Evolutionary conservation across 2,797 vertebrate genomes (phyloP).

Genomic region (Adrianichthys oophorus): DNA sequence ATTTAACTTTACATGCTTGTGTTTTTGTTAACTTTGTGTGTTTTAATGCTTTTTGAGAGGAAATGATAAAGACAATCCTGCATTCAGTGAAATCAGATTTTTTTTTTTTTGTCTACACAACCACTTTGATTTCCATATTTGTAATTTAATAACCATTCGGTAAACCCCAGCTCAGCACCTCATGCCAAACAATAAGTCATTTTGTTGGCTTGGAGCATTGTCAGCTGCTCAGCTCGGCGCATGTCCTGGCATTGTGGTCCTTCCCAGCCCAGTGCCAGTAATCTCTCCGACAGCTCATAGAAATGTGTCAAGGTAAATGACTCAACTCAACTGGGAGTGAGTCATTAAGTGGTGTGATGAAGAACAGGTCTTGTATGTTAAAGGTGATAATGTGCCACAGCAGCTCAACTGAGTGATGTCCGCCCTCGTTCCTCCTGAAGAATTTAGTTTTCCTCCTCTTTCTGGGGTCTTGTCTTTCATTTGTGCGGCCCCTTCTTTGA

Average conservation of each 20-base stretch:
- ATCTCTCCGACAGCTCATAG: slow-evolving; percentile 50
- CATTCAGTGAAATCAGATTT: not conserved
- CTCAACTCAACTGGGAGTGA: slow-evolving; percentile 38
- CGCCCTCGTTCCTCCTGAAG: slow-evolving; percentile 28
- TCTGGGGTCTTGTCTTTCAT: slow-evolving; percentile 1
- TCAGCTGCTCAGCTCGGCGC: slow-evolving; percentile 51
- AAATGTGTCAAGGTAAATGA: slow-evolving; percentile 62
- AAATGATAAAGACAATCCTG: not conserved
- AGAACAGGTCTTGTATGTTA: slow-evolving; percentile 40
- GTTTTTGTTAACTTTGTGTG: too few relatives aligned
- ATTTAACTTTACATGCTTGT: too few relatives aligned
- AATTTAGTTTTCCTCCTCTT: slow-evolving; percentile 17
- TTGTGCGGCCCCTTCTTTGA: slow-evolving; percentile 2
- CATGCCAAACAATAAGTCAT: slow-evolving; percentile 44
- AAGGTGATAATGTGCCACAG: slow-evolving; percentile 64
- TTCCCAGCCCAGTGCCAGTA: slow-evolving; percentile 38
- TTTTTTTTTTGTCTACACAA: not conserved
- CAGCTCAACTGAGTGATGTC: slow-evolving; percentile 49
- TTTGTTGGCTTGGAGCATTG: slow-evolving; percentile 43
- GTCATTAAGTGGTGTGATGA: slow-evolving; percentile 36
- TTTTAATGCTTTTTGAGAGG: not conserved
- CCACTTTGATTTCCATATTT: slow-evolving; percentile 11
- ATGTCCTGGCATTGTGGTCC: slow-evolving; percentile 56
- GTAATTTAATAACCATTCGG: slow-evolving; percentile 6
- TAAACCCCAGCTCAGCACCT: slow-evolving; percentile 17